Percentiles rank a stretch among this genome's conserved stretches.
phyloP scores from a whole-genome alignment of 2,113 vertebrate species.

The Tachysurus fulvidraco region DNA sequence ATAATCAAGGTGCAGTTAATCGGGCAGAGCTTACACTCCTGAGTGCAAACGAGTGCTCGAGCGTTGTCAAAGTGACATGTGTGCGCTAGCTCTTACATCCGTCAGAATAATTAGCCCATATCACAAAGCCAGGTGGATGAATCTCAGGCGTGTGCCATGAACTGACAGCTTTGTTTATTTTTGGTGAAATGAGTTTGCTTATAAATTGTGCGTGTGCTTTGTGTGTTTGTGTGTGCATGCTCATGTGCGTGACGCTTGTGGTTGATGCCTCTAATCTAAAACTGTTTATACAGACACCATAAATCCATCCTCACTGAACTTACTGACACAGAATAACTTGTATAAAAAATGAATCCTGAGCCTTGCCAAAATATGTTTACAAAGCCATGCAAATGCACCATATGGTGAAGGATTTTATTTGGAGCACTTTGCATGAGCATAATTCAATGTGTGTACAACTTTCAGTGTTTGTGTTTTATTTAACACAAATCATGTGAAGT shows the following conservation, averaged over 20 bases:
- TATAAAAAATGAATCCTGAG: neutral
- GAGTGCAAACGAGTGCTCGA: constrained; percentile 6
- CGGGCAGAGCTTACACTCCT: no score
- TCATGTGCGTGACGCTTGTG: neutral
- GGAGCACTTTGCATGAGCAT: neutral
- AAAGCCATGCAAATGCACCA: neutral
- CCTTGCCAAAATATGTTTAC: constrained; percentile 40
- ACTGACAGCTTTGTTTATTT: constrained; percentile 33
- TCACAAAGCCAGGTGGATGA: constrained; percentile 13
- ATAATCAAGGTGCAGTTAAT: constrained; percentile 17
- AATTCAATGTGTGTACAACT: constrained; percentile 5
- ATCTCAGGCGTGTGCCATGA: constrained; percentile 11
- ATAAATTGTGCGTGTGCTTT: constrained; percentile 34
- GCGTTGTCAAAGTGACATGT: constrained; percentile 24
- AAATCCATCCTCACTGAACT: constrained; percentile 3
- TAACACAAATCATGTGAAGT: neutral
- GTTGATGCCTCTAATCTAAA: constrained; percentile 39
- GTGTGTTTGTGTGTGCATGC: neutral
- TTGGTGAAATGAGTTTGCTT: constrained; percentile 30
- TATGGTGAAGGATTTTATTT: neutral
- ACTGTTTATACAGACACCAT: constrained; percentile 36
- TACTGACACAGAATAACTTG: constrained; percentile 1
- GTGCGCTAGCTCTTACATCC: constrained; percentile 9
- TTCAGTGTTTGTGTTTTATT: neutral
- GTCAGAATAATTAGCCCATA: constrained; percentile 23